Percentiles rank a stretch among this genome's conserved stretches.
phyloP scores from a whole-genome alignment of 1,140 invertebrate genomes.

The Pseudoatta argentina region DNA sequence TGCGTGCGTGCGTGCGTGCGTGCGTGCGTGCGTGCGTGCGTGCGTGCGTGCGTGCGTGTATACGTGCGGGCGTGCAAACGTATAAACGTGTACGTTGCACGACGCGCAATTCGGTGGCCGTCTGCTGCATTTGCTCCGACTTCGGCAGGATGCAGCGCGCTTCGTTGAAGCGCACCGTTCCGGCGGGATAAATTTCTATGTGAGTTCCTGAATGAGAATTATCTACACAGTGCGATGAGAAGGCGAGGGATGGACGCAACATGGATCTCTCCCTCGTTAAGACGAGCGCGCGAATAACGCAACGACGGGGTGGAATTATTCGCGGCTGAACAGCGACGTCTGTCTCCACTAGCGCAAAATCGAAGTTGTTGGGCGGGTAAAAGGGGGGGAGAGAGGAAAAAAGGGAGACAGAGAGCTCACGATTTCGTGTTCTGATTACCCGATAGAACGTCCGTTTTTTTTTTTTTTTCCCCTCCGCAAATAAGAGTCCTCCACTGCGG shows the following conservation, averaged over 20 bases:
- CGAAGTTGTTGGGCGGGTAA: not conserved
- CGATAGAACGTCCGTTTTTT: not conserved
- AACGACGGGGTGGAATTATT: not conserved
- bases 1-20: not conserved
- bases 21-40: not conserved
- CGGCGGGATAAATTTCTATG: constrained; percentile 27
- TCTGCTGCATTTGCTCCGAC: not conserved
- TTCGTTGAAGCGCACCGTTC: constrained; percentile 20
- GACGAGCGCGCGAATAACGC: not conserved
- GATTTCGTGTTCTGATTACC: not conserved
- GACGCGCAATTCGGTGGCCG: constrained; percentile 20
- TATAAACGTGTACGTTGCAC: not conserved
- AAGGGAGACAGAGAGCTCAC: not conserved
- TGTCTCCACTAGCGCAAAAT: constrained; percentile 12
- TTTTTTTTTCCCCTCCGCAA: not conserved
- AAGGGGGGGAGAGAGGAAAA: no score
- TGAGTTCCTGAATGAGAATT: constrained; percentile 56
- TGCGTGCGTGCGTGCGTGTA: not conserved
- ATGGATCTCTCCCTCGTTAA: not conserved
- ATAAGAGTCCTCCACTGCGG: not conserved
- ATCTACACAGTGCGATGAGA: not conserved
- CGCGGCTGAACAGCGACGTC: constrained; percentile 15
- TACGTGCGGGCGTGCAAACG: not conserved
- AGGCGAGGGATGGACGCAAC: not conserved
- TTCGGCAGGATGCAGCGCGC: constrained; percentile 21